Conservation (phyloP, 1,140 invertebrate genomes). For the Pentalonia nigronervosa region DNA sequence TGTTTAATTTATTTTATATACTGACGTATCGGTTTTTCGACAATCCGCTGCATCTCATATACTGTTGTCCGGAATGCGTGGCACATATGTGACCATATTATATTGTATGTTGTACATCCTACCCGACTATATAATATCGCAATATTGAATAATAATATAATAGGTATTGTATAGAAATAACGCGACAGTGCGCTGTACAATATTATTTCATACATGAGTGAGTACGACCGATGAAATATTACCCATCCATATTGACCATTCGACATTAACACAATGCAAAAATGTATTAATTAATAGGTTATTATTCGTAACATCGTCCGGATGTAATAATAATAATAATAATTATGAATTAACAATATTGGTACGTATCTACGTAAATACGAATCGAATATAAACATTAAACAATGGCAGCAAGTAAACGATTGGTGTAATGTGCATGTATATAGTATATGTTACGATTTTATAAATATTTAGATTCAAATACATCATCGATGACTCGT, state of each 20-base stretch:
- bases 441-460: background rate
- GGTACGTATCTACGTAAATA: background rate
- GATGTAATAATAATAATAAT: background rate
- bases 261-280: background rate
- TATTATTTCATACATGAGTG: background rate
- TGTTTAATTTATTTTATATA: background rate
- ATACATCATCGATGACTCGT: background rate
- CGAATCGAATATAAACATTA: background rate
- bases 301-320: background rate
- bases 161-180: background rate
- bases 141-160: background rate
- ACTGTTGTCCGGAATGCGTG: background rate
- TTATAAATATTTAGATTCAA: background rate
- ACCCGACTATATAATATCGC: background rate
- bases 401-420: background rate
- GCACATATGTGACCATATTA: background rate
- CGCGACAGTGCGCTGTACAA: background rate
- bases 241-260: background rate
- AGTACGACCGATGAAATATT: background rate
- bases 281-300: background rate
- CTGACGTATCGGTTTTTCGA: background rate
- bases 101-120: background rate
- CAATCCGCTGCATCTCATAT: background rate
- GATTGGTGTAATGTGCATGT: background rate
- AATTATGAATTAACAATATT: background rate